Evolutionary conservation across 2,113 vertebrate genomes (phyloP), one percentile per base, ranked within the genome.

Genomic region (Chamaetylas fuelleborni): DNA sequence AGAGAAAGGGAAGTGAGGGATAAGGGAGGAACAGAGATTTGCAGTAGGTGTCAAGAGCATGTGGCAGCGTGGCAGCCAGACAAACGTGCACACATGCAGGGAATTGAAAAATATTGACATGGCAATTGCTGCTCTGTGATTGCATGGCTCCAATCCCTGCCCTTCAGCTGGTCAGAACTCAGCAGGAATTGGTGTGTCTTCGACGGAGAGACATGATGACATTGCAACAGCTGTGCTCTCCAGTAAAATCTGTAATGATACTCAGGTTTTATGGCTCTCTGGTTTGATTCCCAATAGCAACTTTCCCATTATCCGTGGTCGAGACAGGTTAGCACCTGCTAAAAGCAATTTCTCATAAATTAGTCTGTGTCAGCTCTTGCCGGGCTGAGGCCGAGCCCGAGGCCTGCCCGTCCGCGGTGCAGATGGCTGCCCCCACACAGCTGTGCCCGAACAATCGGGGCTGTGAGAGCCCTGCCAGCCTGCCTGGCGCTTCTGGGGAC

Each of bases 251-350:
- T 58, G 9, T 36, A 82, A 91, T 45, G 90, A 81, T 81, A 73
- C 38, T 92, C 84, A 54, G 92, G 60, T 88, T 96, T 96, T 93
- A 95, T 17, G 66, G 94, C 72, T 86, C 92, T 86, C 86, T 67
- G 72, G 86, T 95, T 92, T 88, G 93, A 92, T 92, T 95, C 92
- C 95, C 93, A 78, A 88, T 28, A 89, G 95, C 77, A 88, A 79
- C 88, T 83, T 87, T 86, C 97, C 92, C 89, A 92, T 97, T 96
- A 97, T 97, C 97, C 73, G n/a, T 66, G 83, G 76, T 38, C 9
- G 28, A 97, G 97, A 96, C 98, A 98, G 98, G 98, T 97, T 98
- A 97, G 94, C 98, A 98, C 98, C 98, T 98, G 98, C 97, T 98
- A 88, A 66, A 95, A 97, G 95, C 95, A 91, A 92, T 97, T 97